Conservation (phyloP, 2,113 vertebrate genomes). For the Puma concolor region DNA sequence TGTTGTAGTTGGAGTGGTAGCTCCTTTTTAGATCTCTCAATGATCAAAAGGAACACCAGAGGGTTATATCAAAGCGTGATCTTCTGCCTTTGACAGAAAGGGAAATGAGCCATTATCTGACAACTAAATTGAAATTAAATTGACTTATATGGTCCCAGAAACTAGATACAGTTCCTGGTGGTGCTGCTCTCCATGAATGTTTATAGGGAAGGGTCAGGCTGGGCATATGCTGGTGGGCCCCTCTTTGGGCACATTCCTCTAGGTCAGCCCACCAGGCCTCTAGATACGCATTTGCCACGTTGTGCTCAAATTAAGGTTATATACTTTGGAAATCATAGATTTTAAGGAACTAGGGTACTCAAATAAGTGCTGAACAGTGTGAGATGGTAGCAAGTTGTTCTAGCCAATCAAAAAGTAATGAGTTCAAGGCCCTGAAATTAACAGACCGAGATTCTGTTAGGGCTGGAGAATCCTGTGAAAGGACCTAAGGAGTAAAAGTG, state of each 20-base stretch:
- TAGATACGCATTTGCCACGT: not conserved
- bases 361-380: not conserved
- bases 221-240: not conserved
- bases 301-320: not conserved
- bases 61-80: not conserved
- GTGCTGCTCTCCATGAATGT: not conserved
- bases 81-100: not conserved
- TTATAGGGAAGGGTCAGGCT: not conserved
- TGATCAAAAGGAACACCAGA: not conserved
- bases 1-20: not conserved
- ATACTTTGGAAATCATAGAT: not conserved
- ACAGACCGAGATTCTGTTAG: not conserved
- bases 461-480: not conserved
- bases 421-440: not conserved
- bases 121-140: not conserved
- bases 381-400: not conserved
- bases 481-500: not conserved
- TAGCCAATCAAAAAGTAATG: conserved; percentile 39
- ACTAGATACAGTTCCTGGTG: not conserved
- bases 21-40: not conserved
- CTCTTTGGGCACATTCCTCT: not conserved
- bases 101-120: not conserved
- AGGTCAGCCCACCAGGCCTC: not conserved
- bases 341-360: conserved; percentile 7
- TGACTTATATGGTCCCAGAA: not conserved